phyloP scores from a whole-genome alignment of 2,797 vertebrate genomes.

The Borostomias antarcticus region DNA sequence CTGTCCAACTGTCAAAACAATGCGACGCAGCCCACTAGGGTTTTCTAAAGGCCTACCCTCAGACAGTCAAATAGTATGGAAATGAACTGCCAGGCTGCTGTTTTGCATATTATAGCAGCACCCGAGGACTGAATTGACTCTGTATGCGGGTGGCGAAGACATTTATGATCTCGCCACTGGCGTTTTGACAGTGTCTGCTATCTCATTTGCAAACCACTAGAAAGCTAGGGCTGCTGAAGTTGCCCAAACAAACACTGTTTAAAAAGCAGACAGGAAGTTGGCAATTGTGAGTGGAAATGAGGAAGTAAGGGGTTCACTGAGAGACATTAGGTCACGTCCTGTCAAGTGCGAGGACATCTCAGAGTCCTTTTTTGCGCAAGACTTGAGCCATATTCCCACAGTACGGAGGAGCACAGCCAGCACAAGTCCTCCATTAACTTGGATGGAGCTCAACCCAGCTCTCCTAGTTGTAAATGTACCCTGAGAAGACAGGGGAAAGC shows the following conservation, averaged over 20 bases:
- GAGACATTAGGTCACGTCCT: slow-evolving; percentile 50
- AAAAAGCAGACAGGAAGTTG: slow-evolving; percentile 52
- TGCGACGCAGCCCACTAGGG: slow-evolving; percentile 19
- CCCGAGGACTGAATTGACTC: background rate
- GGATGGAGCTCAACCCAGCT: slow-evolving; percentile 30
- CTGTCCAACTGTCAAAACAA: slow-evolving; percentile 12
- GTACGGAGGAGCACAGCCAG: slow-evolving; percentile 39
- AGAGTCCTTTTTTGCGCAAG: slow-evolving; percentile 29
- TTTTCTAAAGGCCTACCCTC: slow-evolving; percentile 36
- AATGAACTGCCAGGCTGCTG: slow-evolving; percentile 22
- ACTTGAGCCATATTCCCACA: slow-evolving; percentile 43
- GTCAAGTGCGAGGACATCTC: slow-evolving; percentile 25
- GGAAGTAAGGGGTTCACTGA: slow-evolving; percentile 33
- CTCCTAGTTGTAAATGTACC: slow-evolving; percentile 27
- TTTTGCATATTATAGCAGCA: slow-evolving; percentile 22
- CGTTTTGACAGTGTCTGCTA: slow-evolving; percentile 1
- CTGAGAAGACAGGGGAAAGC: slow-evolving; percentile 20
- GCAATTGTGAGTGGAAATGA: slow-evolving; percentile 31
- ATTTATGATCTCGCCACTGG: background rate
- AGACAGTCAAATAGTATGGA: slow-evolving; percentile 44
- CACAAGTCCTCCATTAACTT: slow-evolving; percentile 40
- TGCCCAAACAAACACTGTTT: slow-evolving; percentile 30
- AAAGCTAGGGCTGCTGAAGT: slow-evolving; percentile 23
- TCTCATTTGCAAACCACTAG: slow-evolving; percentile 40
- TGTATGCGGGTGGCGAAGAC: slow-evolving; percentile 6